phyloP scores from a whole-genome alignment of 2,113 vertebrate species.

The Dromaius novaehollandiae region DNA sequence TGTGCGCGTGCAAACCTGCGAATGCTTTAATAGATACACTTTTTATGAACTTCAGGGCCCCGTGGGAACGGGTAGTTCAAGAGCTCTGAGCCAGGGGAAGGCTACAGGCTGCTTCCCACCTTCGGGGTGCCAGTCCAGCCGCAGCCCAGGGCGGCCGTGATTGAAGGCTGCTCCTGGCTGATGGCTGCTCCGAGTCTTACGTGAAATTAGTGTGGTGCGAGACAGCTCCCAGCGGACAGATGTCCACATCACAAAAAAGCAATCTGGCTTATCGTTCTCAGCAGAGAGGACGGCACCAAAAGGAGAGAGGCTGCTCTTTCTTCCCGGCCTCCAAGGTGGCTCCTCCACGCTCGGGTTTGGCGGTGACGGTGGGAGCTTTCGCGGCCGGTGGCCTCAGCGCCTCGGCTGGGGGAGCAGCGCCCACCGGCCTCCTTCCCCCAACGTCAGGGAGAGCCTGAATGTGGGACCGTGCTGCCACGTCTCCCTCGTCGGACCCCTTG shows the following conservation, averaged over 20 bases:
- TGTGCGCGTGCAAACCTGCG: background rate
- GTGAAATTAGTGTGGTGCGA: background rate
- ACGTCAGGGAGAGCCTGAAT: background rate
- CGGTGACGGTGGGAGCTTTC: accelerated
- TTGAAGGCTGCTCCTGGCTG: background rate
- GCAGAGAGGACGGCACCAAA: background rate
- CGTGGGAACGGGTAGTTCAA: background rate
- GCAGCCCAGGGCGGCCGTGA: background rate
- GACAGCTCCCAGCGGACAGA: background rate
- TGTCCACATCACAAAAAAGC: background rate
- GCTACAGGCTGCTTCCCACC: background rate
- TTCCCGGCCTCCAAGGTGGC: accelerated
- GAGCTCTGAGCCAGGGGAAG: background rate
- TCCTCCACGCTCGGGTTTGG: background rate
- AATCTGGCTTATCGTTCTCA: background rate
- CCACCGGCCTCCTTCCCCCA: background rate
- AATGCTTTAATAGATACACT: background rate
- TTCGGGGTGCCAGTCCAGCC: background rate
- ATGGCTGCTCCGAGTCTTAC: background rate
- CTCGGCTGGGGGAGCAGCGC: background rate
- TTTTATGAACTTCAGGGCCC: background rate
- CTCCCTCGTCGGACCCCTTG: background rate
- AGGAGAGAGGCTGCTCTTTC: background rate
- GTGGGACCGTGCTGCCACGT: background rate
- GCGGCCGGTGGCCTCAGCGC: background rate